These are phyloP conservation scores for Melieria omissa DNA, from an alignment of 2,888 invertebrate genomes.

Conservation along the genomic window DNA sequence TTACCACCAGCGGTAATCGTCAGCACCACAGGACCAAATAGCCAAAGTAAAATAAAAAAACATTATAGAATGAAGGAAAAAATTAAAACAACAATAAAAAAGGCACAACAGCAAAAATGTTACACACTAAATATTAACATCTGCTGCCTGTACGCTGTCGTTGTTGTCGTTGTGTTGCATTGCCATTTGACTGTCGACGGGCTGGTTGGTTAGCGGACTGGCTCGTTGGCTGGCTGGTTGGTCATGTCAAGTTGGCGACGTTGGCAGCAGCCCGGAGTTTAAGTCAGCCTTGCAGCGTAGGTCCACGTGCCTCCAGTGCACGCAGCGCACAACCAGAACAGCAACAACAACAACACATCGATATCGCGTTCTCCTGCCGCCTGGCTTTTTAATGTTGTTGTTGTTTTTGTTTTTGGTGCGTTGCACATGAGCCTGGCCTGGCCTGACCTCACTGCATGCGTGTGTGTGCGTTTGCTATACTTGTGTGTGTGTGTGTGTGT, in stretches of 20 bases:
- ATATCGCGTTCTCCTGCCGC: slow-evolving; percentile 36
- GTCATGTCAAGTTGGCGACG: slow-evolving; percentile 23
- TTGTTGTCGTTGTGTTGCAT: slow-evolving; percentile 1
- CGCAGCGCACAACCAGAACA: slow-evolving; percentile 17
- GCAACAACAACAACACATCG: neutral
- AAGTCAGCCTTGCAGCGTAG: slow-evolving; percentile 52
- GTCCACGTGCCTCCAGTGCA: slow-evolving; percentile 52
- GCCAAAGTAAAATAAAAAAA: no score
- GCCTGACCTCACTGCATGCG: no score
- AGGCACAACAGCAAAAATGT: no score
- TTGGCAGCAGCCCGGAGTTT: neutral
- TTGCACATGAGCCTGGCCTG: no score
- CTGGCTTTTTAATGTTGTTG: slow-evolving; percentile 20
- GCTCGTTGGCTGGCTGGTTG: slow-evolving; percentile 8
- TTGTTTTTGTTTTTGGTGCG: slow-evolving; percentile 17
- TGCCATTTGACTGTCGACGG: neutral
- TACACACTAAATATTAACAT: no score
- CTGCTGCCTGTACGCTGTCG: neutral
- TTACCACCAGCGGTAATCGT: no score
- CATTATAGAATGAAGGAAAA: no score
- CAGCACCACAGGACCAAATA: no score
- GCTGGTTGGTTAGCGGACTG: neutral
- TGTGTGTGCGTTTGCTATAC: no score
- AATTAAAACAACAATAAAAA: no score
- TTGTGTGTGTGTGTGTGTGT: no score